A percentile compares a stretch with the other conserved stretches of the same genome.
Conservation (phyloP, 2,888 invertebrate genomes). For the Watsonalla binaria region DNA sequence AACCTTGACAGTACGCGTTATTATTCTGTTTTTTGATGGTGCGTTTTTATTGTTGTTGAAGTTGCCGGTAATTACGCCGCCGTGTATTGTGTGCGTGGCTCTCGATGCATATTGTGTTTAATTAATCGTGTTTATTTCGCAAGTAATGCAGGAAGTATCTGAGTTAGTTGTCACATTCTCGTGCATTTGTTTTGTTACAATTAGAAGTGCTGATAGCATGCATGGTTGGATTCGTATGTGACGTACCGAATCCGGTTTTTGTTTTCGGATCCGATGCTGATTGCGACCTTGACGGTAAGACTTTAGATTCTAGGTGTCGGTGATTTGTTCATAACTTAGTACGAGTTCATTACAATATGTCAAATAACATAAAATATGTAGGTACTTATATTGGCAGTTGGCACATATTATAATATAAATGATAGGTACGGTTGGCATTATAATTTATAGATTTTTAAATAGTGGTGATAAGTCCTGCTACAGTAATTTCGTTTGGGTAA, state of each 20-base stretch:
- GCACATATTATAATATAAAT: no score
- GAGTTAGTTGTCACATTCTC: constrained; percentile 33
- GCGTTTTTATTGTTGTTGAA: constrained; percentile 33
- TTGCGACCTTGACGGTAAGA: constrained; percentile 65
- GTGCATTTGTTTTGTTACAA: constrained; percentile 35
- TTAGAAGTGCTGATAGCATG: constrained; percentile 45
- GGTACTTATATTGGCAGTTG: no score
- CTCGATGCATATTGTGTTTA: constrained; percentile 29
- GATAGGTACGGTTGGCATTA: no score
- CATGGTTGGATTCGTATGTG: constrained; percentile 56
- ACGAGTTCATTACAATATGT: no score
- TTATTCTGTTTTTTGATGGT: constrained; percentile 39
- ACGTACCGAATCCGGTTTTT: constrained; percentile 62
- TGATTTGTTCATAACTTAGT: not conserved
- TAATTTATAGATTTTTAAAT: no score
- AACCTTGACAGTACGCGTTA: constrained; percentile 49
- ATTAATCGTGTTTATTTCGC: constrained; percentile 32
- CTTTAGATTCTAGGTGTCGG: constrained; percentile 25
- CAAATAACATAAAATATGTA: no score
- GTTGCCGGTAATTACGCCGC: constrained; percentile 43
- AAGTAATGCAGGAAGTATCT: constrained; percentile 49
- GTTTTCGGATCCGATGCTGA: constrained; percentile 57
- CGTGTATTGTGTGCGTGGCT: constrained; percentile 41
- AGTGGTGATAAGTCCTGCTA: no score
- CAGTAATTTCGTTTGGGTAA: no score